Conservation (phyloP, 2,797 vertebrate species). For the Cyclura pinguis region DNA sequence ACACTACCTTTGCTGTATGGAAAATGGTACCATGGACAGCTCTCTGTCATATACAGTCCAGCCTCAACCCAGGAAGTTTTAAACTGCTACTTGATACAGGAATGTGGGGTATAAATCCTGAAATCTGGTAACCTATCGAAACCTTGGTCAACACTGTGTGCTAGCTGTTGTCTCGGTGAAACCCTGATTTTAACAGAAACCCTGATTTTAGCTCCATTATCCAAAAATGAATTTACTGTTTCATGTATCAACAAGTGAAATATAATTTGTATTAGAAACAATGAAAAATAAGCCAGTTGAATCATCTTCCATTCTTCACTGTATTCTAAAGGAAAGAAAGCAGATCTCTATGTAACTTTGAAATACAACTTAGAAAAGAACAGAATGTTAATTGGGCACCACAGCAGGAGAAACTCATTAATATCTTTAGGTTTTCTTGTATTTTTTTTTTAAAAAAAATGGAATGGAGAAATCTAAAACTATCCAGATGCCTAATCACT, state of each 20-base stretch:
- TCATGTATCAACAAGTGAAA: neutral
- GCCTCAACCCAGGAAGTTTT: neutral
- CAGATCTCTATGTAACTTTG: neutral
- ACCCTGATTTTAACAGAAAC: neutral
- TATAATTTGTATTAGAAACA: neutral
- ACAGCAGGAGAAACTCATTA: constrained; percentile 21
- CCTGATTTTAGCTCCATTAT: neutral
- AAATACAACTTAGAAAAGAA: constrained; percentile 19
- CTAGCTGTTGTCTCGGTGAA: neutral
- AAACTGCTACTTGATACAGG: neutral
- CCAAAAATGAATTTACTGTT: neutral
- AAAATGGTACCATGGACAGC: constrained; percentile 23
- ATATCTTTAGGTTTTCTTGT: neutral
- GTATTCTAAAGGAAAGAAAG: neutral
- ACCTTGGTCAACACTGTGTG: too few species aligned
- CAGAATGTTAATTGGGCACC: constrained; percentile 27
- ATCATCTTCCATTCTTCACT: neutral
- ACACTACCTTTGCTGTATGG: neutral
- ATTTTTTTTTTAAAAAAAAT: neutral
- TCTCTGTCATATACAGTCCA: neutral
- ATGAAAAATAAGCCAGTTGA: neutral
- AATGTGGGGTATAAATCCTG: neutral
- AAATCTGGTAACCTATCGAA: neutral
- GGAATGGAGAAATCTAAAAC: constrained; percentile 12
- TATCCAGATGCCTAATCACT: constrained; percentile 30